Evolutionary conservation across 1,140 invertebrate species (phyloP), one percentile per base, ranked within the genome.

Genomic region (Drosophila sturtevanti): DNA sequence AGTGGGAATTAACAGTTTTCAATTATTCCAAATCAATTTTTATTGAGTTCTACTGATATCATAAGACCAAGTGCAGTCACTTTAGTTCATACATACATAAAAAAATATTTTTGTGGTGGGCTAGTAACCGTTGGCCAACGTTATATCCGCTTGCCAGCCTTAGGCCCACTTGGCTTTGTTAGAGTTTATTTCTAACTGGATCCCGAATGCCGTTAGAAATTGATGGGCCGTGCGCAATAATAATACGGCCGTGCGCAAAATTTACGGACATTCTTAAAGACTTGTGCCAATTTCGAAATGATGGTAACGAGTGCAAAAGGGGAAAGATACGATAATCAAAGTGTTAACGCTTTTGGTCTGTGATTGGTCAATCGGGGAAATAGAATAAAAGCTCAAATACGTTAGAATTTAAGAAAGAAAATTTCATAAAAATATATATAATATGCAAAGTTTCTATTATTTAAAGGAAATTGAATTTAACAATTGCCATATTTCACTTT

Each of bases 111-210:
- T n/a, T 21, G 18, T 48, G 37, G 38, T 51, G 31, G 56, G 78
- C 72, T 89, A 84, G 84, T 65, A 74, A 87, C 84, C 72, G 77
- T 51, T 73, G 56, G 34, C n/a, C 74, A 54, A 63, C 61, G 56
- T 56, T 34, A 69, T 71, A 68, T 68, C 61, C 21, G 16, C 37
- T 44, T 68, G 77, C 74, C 68, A 74, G 77, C 63, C 63, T 84
- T 72, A 84, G 85, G 61, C 76, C 63, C 77, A 72, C 44, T 89
- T 80, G 73, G 84, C 84, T 89, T 80, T 87, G 41, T 41, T 41
- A 68, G 54, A 74, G 67, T 79, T 55, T 89, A 87, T 84, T 77
- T 84, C 79, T 72, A 80, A 84, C 84, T 89, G 80, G 63, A 59
- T 31, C 7, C 9, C 24, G 54, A 68, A 68, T 68, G 56, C 12